phyloP scores from a whole-genome alignment of 2,797 vertebrate genomes.

The Coracias cyanogaster region DNA sequence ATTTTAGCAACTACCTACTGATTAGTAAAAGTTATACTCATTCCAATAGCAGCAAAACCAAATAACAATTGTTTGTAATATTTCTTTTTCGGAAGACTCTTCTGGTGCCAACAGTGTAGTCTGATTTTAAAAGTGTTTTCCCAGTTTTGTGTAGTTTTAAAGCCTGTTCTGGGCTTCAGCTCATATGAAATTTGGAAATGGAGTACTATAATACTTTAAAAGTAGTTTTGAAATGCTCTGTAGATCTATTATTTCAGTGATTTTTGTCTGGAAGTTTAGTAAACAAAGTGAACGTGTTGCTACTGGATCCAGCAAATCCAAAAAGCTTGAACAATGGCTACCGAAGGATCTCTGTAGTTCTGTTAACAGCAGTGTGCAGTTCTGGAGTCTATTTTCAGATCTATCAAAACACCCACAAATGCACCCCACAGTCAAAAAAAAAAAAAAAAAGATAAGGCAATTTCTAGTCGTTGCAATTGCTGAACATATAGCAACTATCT shows the following conservation, averaged over 20 bases:
- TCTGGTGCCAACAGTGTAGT: neutral
- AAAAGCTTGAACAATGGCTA: neutral
- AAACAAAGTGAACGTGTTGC: neutral
- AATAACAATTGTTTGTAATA: conserved; percentile 59
- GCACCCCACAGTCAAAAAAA: accelerated
- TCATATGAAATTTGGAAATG: neutral
- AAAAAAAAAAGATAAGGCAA: neutral
- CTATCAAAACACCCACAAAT: accelerated
- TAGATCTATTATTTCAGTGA: neutral
- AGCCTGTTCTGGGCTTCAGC: neutral
- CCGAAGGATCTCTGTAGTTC: neutral
- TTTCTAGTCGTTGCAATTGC: neutral
- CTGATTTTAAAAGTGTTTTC: neutral
- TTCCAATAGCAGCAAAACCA: conserved; percentile 51
- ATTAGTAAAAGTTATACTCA: conserved; percentile 60
- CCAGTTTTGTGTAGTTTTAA: neutral
- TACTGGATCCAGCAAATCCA: neutral
- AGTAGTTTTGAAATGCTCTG: neutral
- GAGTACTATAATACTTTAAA: neutral
- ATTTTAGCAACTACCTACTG: conserved; percentile 62
- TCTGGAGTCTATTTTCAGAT: neutral
- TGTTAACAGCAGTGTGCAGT: neutral
- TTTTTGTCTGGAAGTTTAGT: neutral
- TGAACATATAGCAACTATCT: neutral
- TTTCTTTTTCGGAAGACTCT: conserved; percentile 57